Conservation (phyloP, 64 coral and sea anemone genomes). For the Dendronephthya gigantea region DNA sequence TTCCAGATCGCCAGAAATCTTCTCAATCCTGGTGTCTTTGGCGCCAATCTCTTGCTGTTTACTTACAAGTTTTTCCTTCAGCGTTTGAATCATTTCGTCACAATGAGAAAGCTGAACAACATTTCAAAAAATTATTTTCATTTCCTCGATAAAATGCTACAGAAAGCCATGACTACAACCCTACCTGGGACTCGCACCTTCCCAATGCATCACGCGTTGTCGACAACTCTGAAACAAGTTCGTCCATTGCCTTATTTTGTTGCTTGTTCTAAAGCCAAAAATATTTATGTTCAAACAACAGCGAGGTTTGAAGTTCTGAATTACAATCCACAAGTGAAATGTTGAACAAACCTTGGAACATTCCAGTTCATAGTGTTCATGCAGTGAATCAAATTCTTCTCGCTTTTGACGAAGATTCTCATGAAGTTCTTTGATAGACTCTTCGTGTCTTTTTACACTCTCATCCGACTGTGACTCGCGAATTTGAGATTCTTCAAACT, state of each 20-base stretch:
- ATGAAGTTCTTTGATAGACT: background rate
- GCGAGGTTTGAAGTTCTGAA: background rate
- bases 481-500: background rate
- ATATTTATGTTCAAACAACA: background rate
- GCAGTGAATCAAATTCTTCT: background rate
- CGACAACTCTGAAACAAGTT: conserved; percentile 62
- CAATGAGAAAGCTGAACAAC: conserved; percentile 64
- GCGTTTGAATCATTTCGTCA: conserved; percentile 73
- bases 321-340: background rate
- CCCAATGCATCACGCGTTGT: conserved; percentile 62
- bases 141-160: too few species aligned
- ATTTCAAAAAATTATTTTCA: background rate
- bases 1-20: background rate
- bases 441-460: background rate
- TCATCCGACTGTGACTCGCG: background rate
- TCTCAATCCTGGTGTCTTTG: background rate
- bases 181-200: conserved; percentile 83
- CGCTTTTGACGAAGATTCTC: background rate
- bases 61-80: conserved; percentile 78
- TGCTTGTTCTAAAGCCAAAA: conserved; percentile 48
- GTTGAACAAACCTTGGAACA: background rate
- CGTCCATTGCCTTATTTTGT: conserved; percentile 75
- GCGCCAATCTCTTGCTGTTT: conserved; percentile 71
- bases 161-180: background rate
- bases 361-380: background rate